phyloP scores from a whole-genome alignment of 2,113 vertebrate genomes.

The Pseudopodoces humilis region DNA sequence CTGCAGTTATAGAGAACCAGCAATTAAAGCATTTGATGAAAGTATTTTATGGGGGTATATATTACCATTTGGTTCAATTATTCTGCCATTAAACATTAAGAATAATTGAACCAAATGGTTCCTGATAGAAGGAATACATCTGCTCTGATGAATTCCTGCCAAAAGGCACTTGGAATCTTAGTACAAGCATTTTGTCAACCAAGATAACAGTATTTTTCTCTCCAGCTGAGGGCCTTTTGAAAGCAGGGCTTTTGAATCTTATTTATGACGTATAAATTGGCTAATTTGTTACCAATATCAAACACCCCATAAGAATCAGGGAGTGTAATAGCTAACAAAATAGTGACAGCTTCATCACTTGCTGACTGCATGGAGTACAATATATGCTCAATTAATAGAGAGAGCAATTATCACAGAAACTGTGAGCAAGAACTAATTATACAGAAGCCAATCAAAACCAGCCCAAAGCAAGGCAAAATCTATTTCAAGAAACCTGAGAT shows the following conservation, averaged over 20 bases:
- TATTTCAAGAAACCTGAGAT: neutral
- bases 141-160: conserved; percentile 60
- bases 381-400: conserved; percentile 40
- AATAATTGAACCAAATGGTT: conserved; percentile 66
- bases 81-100: conserved; percentile 65
- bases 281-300: conserved; percentile 43
- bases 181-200: conserved; percentile 27
- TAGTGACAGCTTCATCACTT: conserved; percentile 48
- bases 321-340: conserved; percentile 32
- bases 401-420: conserved; percentile 50
- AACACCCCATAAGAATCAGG: conserved; percentile 41
- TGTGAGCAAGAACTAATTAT: conserved; percentile 35
- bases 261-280: conserved; percentile 46
- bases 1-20: neutral
- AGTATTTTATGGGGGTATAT: conserved; percentile 59
- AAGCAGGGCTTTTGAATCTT: conserved; percentile 40
- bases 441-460: conserved; percentile 48
- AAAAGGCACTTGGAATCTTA: conserved; percentile 49
- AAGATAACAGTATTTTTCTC: conserved; percentile 43
- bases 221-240: conserved; percentile 7
- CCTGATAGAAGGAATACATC: conserved; percentile 56
- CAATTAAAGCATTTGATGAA: conserved; percentile 63
- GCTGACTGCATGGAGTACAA: conserved; percentile 25
- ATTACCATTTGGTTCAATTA: conserved; percentile 66
- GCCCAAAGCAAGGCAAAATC: conserved; percentile 5